Conservation (phyloP, 2,888 invertebrate species). For the Nemurella pictetii region DNA sequence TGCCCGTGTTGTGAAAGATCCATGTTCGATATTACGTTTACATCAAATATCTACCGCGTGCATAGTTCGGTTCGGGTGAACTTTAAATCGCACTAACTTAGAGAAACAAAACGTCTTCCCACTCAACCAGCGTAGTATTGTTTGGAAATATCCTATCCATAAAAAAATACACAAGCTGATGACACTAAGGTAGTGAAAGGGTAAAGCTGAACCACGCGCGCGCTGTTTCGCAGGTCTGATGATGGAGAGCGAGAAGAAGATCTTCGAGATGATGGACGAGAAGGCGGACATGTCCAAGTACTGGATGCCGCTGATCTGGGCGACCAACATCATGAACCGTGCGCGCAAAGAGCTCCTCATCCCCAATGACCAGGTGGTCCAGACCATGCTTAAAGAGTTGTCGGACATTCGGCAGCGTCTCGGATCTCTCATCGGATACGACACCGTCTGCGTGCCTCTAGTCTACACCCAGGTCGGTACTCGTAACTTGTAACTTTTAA, state of each 20-base stretch:
- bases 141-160: too few species aligned
- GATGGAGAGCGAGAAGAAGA: conserved; percentile 89
- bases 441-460: conserved; percentile 88
- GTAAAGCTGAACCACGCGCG: too few species aligned
- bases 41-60: too few species aligned
- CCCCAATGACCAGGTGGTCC: conserved; percentile 88
- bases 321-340: conserved; percentile 86
- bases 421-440: conserved; percentile 85
- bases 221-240: conserved; percentile 75
- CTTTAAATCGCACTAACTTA: too few species aligned
- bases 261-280: conserved; percentile 86
- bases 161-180: too few species aligned
- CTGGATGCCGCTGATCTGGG: conserved; percentile 94
- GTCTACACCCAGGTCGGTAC: conserved; percentile 88
- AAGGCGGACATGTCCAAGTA: conserved; percentile 88
- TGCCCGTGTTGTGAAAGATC: too few species aligned
- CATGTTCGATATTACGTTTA: too few species aligned
- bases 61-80: too few species aligned
- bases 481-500: too few species aligned
- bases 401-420: conserved; percentile 84
- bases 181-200: too few species aligned
- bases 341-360: conserved; percentile 84
- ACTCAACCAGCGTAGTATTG: too few species aligned
- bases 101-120: too few species aligned
- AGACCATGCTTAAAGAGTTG: conserved; percentile 84